A percentile compares a stretch with the other conserved stretches of the same genome.
phyloP scores from a whole-genome alignment of 2,888 invertebrate species.

The Hemithea aestivaria region DNA sequence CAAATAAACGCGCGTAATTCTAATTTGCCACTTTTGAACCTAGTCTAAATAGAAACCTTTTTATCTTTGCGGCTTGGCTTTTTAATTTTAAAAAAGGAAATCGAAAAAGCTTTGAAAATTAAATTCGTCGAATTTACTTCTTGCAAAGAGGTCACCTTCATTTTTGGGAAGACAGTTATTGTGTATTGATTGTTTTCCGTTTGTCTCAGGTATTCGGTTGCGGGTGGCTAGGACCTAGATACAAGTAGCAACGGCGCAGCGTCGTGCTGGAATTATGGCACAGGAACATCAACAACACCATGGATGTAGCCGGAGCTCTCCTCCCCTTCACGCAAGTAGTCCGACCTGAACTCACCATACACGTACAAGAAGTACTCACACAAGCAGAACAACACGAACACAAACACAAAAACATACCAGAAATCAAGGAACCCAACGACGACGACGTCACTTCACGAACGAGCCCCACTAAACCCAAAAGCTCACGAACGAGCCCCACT shows the following conservation, averaged over 20 bases:
- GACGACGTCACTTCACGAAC: slow-evolving; percentile 23
- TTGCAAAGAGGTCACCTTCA: too few relatives aligned
- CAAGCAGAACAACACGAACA: slow-evolving; percentile 48
- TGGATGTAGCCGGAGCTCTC: slow-evolving; percentile 74
- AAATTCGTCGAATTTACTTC: too few relatives aligned
- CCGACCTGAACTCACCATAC: slow-evolving; percentile 66
- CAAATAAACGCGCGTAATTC: too few relatives aligned
- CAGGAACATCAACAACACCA: slow-evolving; percentile 75
- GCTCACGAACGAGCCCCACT: slow-evolving; percentile 23
- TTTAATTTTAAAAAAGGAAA: too few relatives aligned
- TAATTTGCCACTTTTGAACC: too few relatives aligned
- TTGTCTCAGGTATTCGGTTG: slow-evolving; percentile 81
- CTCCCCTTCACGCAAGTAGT: slow-evolving; percentile 70
- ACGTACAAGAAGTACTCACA: slow-evolving; percentile 67
- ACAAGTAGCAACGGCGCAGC: slow-evolving; percentile 82
- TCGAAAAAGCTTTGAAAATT: too few relatives aligned
- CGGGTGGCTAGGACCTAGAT: slow-evolving; percentile 82
- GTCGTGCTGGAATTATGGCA: slow-evolving; percentile 78
- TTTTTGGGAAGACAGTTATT: too few relatives aligned
- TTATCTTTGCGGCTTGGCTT: too few relatives aligned
- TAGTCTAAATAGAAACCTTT: too few relatives aligned
- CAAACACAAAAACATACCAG: slow-evolving; percentile 49
- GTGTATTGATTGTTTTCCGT: too few relatives aligned
- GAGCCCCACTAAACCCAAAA: slow-evolving; percentile 6
- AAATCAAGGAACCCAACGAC: slow-evolving; percentile 61